phyloP scores from a whole-genome alignment of 2,797 vertebrate species.

The Microctenopoma lineatum region DNA sequence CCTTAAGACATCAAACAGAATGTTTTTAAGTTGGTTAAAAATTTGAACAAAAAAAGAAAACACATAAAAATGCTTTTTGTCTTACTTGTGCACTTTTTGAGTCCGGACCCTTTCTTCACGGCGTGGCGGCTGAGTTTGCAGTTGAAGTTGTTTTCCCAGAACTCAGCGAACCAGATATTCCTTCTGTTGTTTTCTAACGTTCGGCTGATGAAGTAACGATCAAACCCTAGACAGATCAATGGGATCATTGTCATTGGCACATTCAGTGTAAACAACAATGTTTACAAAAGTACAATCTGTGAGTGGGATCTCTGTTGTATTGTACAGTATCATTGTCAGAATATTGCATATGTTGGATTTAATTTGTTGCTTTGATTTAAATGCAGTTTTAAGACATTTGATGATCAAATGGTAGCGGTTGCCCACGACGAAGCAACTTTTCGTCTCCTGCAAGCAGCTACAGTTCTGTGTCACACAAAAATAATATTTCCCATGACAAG shows the following conservation, averaged over 20 bases:
- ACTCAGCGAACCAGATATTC: constrained; percentile 99
- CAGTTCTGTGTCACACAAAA: neutral
- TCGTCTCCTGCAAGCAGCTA: constrained; percentile 14
- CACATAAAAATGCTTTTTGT: constrained; percentile 39
- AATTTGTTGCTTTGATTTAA: constrained; percentile 17
- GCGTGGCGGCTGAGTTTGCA: constrained; percentile 97
- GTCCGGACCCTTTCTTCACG: constrained; percentile 92
- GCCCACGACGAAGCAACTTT: neutral
- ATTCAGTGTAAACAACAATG: constrained; percentile 25
- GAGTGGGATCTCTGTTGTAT: constrained; percentile 5
- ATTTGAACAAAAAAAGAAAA: constrained; percentile 48
- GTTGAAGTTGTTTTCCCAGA: constrained; percentile 99
- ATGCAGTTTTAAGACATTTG: constrained; percentile 19
- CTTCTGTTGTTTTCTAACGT: constrained; percentile 98
- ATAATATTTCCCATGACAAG: constrained; percentile 1
- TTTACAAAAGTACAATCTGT: constrained; percentile 9
- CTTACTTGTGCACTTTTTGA: constrained; percentile 99
- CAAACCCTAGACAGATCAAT: constrained; percentile 88
- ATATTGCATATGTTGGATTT: constrained; percentile 3
- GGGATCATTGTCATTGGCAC: constrained; percentile 46
- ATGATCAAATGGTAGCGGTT: constrained; percentile 17
- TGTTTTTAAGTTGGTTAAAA: constrained; percentile 44
- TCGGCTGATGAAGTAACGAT: constrained; percentile 97
- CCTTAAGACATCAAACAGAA: constrained; percentile 24
- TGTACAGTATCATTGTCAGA: constrained; percentile 14